These are phyloP conservation scores for Tichodroma muraria DNA, from an alignment of 2,113 vertebrate genomes.

Conservation along the genomic window DNA sequence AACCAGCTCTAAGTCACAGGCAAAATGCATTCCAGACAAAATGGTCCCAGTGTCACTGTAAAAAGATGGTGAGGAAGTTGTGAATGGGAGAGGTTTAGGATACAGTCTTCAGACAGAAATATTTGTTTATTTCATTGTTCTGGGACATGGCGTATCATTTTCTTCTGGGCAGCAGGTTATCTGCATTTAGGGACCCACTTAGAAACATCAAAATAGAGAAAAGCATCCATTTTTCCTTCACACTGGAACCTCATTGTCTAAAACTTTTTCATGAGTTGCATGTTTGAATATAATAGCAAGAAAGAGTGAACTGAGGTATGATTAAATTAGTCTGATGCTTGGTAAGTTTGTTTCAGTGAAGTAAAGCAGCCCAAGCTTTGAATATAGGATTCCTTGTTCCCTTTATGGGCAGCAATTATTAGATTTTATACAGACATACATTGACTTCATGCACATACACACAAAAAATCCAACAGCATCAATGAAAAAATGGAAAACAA, in stretches of 20 bases:
- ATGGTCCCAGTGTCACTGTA: background rate
- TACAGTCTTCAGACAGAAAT: background rate
- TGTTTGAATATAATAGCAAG: background rate
- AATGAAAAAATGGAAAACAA: rapidly evolving
- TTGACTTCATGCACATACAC: background rate
- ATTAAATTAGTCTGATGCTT: background rate
- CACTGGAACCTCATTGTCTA: background rate
- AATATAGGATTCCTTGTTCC: background rate
- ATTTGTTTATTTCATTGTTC: background rate
- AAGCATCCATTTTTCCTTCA: background rate
- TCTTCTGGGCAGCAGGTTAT: background rate
- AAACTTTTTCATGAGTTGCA: background rate
- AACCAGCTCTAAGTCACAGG: background rate
- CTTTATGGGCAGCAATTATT: background rate
- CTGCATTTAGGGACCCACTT: background rate
- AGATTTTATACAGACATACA: background rate
- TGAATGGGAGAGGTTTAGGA: background rate
- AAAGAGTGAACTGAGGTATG: background rate
- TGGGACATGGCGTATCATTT: background rate
- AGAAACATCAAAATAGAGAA: background rate
- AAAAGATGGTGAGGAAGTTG: background rate
- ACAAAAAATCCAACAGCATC: background rate
- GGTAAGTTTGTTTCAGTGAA: background rate
- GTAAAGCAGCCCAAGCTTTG: background rate
- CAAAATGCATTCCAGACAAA: background rate